Evolutionary conservation across 2,113 vertebrate species (phyloP).

Genomic region (Acrocephalus arundinaceus): DNA sequence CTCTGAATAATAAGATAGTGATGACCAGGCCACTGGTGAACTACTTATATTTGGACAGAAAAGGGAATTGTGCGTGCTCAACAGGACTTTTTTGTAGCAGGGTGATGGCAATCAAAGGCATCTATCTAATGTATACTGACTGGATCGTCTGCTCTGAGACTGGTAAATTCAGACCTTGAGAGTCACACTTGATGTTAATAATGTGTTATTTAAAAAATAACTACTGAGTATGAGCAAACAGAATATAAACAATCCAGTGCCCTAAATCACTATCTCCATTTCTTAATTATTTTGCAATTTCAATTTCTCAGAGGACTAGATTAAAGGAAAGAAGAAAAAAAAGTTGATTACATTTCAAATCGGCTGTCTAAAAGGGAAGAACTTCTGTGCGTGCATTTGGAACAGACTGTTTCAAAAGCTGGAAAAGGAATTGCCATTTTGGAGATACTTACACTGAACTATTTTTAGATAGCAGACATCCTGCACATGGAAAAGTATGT

Average conservation of each 20-base stretch:
- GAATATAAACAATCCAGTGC: neutral
- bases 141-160: neutral
- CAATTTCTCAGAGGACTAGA: neutral
- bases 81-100: neutral
- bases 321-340: neutral
- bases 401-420: neutral
- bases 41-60: neutral
- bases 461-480: constrained; percentile 36
- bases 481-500: neutral
- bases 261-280: neutral
- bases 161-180: neutral
- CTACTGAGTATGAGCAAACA: neutral
- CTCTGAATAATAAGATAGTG: neutral
- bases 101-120: neutral
- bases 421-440: constrained; percentile 28
- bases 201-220: neutral
- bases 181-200: neutral
- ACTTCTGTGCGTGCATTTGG: neutral
- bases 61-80: neutral
- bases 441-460: neutral
- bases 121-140: neutral
- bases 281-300: neutral
- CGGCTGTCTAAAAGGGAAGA: neutral
- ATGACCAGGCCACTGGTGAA: neutral
- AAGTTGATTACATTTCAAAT: neutral